Conservation (phyloP, 2,888 invertebrate genomes). For the Trachelus troglodyta region DNA sequence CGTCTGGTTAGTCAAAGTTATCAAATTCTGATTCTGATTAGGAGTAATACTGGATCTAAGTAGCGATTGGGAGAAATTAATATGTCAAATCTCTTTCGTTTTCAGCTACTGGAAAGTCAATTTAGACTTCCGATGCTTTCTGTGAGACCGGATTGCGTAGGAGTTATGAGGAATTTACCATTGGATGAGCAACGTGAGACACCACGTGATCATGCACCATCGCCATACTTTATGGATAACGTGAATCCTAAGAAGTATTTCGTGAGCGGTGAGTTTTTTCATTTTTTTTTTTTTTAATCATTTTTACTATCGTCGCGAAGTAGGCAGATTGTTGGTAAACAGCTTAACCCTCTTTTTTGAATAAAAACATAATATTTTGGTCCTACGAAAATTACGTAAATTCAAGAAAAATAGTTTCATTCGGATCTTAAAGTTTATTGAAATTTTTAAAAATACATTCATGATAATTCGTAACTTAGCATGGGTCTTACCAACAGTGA, state of each 20-base stretch:
- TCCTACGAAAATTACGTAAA: not conserved
- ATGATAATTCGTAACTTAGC: not conserved
- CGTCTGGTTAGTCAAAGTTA: conserved; percentile 71
- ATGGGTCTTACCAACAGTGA: conserved; percentile 22
- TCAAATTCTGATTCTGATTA: not conserved
- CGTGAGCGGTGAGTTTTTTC: conserved; percentile 70
- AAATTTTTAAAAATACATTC: not conserved
- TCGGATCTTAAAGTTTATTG: not conserved
- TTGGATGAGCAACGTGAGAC: conserved; percentile 72
- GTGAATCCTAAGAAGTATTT: conserved; percentile 73
- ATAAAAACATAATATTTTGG: not conserved
- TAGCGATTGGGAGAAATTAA: not conserved
- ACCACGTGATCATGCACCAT: conserved; percentile 71
- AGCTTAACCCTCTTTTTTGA: not conserved
- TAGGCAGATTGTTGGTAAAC: not conserved
- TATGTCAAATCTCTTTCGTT: not conserved
- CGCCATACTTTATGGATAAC: conserved; percentile 77
- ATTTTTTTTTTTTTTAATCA: conserved; percentile 41
- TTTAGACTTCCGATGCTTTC: conserved; percentile 77
- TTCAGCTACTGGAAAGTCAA: conserved; percentile 71
- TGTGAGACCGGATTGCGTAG: conserved; percentile 77
- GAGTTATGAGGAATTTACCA: conserved; percentile 72
- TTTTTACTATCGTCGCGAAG: not conserved
- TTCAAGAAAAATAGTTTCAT: not conserved
- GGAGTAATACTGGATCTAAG: not conserved